Base-by-base conservation (phyloP, 2,888 invertebrate genomes). In the Agriopis leucophaearia region DNA sequence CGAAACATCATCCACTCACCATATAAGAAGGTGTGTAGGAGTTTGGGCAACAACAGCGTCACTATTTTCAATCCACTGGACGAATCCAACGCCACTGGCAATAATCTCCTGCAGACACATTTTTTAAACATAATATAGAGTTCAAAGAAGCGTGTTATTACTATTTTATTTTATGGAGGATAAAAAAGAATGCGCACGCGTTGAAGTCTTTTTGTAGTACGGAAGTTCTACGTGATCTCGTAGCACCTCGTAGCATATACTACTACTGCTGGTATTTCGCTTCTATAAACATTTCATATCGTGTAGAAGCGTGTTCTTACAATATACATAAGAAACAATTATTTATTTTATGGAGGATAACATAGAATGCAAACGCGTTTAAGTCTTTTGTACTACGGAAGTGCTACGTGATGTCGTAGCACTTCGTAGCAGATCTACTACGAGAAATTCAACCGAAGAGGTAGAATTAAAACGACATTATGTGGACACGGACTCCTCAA, bases 11-110 rank as follows among this genome's bases (percentile, higher is more conserved):
- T 35, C 27, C 1, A 71, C 81, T 90, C 95, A 98, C 99, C 99
- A 99, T 65, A 99, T 96, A 59, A 98, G 97, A 15, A 99, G 91
- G 82, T 97, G 98, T 63, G 96, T 96, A 18, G 97, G 96, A 63
- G 98, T 97, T 89, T 99, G 99, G 0, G 99, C 99, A 0, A 99
- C 98, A 0, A 98, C 98, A 0, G 99, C 99, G 85, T 99, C 99
- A 88, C 99, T 99, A 65, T 97, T 96, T 64, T 98, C 97, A 64
- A 98, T 97, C 98, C 98, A 98, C 92, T 97, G 96, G 8, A 96
- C 95, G 72, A 96, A 96, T 42, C 95, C 95, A 0, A 96, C 96
- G 10, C 96, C 97, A 79, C 95, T 97, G 58, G 96, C 95, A 61
- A 97, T 95, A 8, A 95, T 95, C 81, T 96, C 95, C 88, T 96